Percentiles rank a stretch among this genome's conserved stretches.
phyloP scores from a whole-genome alignment of 2,113 vertebrate genomes.

The Phasianus colchicus region DNA sequence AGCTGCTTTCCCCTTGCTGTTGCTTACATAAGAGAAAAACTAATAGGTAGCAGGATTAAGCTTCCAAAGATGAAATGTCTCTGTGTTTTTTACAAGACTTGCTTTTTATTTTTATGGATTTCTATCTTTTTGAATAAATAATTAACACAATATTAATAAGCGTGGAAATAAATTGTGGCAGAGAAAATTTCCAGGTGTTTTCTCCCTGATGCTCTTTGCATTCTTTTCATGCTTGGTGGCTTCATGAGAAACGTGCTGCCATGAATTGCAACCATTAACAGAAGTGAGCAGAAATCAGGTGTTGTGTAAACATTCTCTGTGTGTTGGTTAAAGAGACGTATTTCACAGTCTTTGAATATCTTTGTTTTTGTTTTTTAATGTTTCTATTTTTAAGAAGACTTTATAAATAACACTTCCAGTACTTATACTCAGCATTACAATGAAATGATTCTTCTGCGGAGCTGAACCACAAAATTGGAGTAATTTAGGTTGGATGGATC shows the following conservation, averaged over 20 bases:
- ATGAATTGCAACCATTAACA: conserved; percentile 16
- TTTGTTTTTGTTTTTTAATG: not conserved
- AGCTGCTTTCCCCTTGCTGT: not conserved
- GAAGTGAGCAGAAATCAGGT: not conserved
- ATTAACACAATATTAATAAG: not conserved
- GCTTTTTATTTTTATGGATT: not conserved
- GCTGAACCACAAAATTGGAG: not conserved
- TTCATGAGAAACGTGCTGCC: conserved; percentile 20
- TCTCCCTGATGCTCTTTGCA: conserved; percentile 25
- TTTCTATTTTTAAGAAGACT: not conserved
- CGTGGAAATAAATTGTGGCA: conserved; percentile 27
- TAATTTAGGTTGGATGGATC: not conserved
- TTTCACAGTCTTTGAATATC: not conserved
- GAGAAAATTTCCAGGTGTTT: conserved; percentile 47
- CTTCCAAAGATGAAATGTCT: not conserved
- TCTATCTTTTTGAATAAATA: not conserved
- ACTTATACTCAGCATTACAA: not conserved
- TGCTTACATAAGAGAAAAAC: not conserved
- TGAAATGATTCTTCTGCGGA: not conserved
- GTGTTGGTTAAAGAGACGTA: not conserved
- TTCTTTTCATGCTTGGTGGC: conserved; percentile 44
- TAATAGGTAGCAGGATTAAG: not conserved
- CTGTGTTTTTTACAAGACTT: not conserved
- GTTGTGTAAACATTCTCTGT: conserved; percentile 9
- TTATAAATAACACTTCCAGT: not conserved